phyloP scores from a whole-genome alignment of 1,140 invertebrate species.

The Hypothenemus hampei region DNA sequence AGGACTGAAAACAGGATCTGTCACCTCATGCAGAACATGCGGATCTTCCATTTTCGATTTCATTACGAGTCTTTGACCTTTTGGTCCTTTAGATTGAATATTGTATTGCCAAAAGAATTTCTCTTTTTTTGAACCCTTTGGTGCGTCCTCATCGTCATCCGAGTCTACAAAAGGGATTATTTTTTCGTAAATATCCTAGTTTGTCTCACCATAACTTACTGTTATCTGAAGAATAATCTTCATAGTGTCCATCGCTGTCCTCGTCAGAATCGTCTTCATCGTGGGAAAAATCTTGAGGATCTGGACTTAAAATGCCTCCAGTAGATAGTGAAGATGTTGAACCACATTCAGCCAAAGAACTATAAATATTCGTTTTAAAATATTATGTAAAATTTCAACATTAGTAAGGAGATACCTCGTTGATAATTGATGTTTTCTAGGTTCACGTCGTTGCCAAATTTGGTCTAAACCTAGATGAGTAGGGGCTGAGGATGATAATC shows the following conservation, averaged over 20 bases:
- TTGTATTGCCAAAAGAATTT: conserved; percentile 98
- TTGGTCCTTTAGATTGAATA: conserved; percentile 96
- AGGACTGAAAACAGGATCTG: conserved; percentile 90
- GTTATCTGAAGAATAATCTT: conserved; percentile 78
- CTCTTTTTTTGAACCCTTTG: conserved; percentile 65
- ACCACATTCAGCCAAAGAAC: conserved; percentile 76
- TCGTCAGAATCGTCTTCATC: conserved; percentile 76
- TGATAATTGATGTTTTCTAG: conserved; percentile 78
- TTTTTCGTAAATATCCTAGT: background rate
- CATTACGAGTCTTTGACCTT: conserved; percentile 80
- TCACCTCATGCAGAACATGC: conserved; percentile 83
- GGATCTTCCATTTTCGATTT: conserved; percentile 84
- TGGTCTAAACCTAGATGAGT: conserved; percentile 73
- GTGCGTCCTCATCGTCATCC: conserved; percentile 59
- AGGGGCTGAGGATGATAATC: conserved; percentile 78
- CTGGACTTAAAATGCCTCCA: conserved; percentile 76
- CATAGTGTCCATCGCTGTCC: conserved; percentile 78
- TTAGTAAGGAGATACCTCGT: conserved; percentile 51
- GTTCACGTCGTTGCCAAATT: conserved; percentile 79
- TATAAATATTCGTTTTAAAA: conserved; percentile 33
- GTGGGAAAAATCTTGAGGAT: conserved; percentile 73
- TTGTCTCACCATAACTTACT: conserved; percentile 45
- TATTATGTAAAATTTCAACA: too few species aligned
- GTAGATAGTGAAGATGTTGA: conserved; percentile 83
- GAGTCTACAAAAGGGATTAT: conserved; percentile 42